phyloP scores from a whole-genome alignment of 2,113 vertebrate species.

The Callorhinus ursinus region DNA sequence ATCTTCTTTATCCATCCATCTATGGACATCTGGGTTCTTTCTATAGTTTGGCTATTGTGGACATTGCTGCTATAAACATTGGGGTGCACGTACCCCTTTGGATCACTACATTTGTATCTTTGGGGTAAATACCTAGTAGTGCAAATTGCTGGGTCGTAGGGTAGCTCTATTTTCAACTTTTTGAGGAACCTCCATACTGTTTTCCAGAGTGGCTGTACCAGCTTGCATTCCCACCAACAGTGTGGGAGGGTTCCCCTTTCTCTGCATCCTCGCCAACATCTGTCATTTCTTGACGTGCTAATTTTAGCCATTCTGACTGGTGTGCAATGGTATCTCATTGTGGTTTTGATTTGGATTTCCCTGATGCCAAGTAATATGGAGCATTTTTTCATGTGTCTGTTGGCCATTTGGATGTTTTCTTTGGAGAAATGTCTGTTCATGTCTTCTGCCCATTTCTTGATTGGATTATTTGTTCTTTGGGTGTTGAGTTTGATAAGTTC shows the following conservation, averaged over 20 bases:
- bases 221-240: neutral
- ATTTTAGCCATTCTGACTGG: neutral
- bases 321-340: neutral
- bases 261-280: neutral
- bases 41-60: neutral
- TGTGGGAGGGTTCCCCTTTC: neutral
- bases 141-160: neutral
- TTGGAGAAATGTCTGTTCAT: neutral
- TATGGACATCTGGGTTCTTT: neutral
- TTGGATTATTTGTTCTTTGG: neutral
- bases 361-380: neutral
- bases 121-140: neutral
- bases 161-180: neutral
- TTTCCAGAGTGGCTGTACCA: neutral
- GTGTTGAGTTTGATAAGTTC: neutral
- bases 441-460: neutral
- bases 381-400: neutral
- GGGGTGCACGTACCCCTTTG: neutral
- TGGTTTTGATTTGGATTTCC: neutral
- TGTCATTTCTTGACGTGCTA: neutral
- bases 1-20: neutral
- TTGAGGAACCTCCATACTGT: neutral
- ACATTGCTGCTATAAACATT: neutral
- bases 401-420: neutral
- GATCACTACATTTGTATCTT: neutral